Percentiles rank a stretch among this genome's conserved stretches.
phyloP scores from a whole-genome alignment of 2,888 invertebrate genomes.

The Cantharis rufa region DNA sequence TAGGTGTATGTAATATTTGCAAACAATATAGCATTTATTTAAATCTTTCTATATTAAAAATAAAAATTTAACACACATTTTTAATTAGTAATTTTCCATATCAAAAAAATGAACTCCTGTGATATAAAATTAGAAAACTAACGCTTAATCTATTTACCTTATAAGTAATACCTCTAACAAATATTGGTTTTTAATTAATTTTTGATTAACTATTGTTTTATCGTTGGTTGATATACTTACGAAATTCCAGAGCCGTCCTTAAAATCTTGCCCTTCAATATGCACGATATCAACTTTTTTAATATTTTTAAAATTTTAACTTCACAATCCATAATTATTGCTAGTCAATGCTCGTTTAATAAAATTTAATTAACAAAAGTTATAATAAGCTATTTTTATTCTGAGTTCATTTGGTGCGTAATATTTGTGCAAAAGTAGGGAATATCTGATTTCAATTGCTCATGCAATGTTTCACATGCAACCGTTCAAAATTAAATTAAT shows the following conservation, averaged over 20 bases:
- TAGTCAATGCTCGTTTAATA: background rate
- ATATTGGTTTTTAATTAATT: background rate
- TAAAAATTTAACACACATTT: background rate
- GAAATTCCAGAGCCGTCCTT: background rate
- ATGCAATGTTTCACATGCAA: background rate
- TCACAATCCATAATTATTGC: background rate
- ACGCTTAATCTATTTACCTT: background rate
- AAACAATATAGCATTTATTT: background rate
- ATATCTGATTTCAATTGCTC: background rate
- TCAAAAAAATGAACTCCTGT: background rate
- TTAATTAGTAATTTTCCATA: background rate
- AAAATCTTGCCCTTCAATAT: background rate
- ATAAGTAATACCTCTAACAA: background rate
- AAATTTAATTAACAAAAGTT: background rate
- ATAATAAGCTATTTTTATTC: background rate
- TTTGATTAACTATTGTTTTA: background rate
- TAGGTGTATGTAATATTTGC: background rate
- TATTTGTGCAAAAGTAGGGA: background rate
- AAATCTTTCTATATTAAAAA: background rate
- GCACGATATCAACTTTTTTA: background rate
- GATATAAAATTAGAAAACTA: background rate
- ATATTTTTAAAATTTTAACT: background rate
- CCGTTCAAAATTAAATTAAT: background rate
- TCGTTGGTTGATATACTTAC: background rate
- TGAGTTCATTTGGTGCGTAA: background rate